phyloP scores from a whole-genome alignment of 2,888 invertebrate genomes.

The Andrena hattorfiana region DNA sequence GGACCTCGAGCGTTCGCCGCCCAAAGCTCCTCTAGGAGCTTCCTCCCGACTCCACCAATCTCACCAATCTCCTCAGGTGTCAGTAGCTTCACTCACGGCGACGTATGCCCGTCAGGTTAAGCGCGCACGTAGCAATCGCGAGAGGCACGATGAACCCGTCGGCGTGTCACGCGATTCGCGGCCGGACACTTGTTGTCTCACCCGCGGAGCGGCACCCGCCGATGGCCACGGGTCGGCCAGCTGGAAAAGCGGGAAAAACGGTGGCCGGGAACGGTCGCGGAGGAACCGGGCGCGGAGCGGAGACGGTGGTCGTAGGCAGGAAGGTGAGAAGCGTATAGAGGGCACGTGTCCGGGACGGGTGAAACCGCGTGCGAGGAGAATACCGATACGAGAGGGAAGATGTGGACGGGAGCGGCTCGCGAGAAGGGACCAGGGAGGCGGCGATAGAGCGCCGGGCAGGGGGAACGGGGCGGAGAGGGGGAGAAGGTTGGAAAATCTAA shows the following conservation, averaged over 20 bases:
- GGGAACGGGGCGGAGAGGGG: slow-evolving; percentile 22
- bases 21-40: too few species aligned
- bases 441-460: background rate
- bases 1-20: slow-evolving; percentile 3
- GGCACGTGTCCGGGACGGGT: slow-evolving; percentile 57
- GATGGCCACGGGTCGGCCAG: background rate
- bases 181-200: slow-evolving; percentile 42
- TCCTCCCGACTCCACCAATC: too few species aligned
- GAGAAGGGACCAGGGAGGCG: slow-evolving; percentile 7
- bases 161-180: slow-evolving; percentile 29
- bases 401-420: slow-evolving; percentile 8
- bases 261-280: background rate
- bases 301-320: slow-evolving; percentile 47
- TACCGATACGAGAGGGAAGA: slow-evolving; percentile 18
- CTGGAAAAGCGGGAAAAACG: slow-evolving; percentile 44
- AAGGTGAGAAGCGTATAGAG: slow-evolving; percentile 39
- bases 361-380: slow-evolving; percentile 27
- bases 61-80: background rate
- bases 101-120: background rate
- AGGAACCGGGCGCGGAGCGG: slow-evolving; percentile 19
- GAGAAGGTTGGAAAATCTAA: slow-evolving; percentile 27
- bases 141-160: slow-evolving; percentile 37
- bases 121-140: too few species aligned
- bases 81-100: background rate
- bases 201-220: slow-evolving; percentile 2